Evolutionary conservation across 2,888 invertebrate species (phyloP), one percentile per base, ranked within the genome.

Genomic region (Sturmia bella): DNA sequence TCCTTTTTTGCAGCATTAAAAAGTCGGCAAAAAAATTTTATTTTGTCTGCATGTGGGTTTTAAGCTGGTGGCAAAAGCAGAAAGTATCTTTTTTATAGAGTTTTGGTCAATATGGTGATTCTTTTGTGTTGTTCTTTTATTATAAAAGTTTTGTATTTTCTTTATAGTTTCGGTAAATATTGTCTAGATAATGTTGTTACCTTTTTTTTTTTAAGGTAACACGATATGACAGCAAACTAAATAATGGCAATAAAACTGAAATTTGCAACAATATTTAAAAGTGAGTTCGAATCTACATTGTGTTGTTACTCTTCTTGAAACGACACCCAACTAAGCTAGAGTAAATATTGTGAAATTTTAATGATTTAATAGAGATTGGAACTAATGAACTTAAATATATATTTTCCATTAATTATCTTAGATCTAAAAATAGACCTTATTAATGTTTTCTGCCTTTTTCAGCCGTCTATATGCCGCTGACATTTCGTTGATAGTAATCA

Each of bases 1-100:
- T 86, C 84, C 74, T 85, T 84, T 84, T n/a, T 85, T 85, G 80
- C 84, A 84, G 37, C 21, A 50, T n/a, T 69, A 32, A 56, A 32
- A 56, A 43, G 43, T 45, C 66, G 27, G 11, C 54, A 11, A 50
- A 24, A 57, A 43, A 50, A 45, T 24, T 12, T 15, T 41, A 70
- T 15, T 19, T 41, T 52, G 13, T 64, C 15, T 66, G 27, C 66
- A 59, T 75, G 63, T 76, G 75, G 70, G 37, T 39, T 54, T 52
- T 19, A 54, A 61, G 64, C 69, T 69, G 45, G 45, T 63, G 63
- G 54, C 59, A 54, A 45, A 64, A 56, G 54, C 59, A 54, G 37
- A 64, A 48, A 74, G 56, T 48, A 45, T 63, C 4, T 19, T 61
- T 45, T 76, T 61, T 32, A 70, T 63, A 13, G 61, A 66, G 57